Base-by-base conservation (phyloP, 2,888 invertebrate genomes). In the Drosophila peninsularis region DNA sequence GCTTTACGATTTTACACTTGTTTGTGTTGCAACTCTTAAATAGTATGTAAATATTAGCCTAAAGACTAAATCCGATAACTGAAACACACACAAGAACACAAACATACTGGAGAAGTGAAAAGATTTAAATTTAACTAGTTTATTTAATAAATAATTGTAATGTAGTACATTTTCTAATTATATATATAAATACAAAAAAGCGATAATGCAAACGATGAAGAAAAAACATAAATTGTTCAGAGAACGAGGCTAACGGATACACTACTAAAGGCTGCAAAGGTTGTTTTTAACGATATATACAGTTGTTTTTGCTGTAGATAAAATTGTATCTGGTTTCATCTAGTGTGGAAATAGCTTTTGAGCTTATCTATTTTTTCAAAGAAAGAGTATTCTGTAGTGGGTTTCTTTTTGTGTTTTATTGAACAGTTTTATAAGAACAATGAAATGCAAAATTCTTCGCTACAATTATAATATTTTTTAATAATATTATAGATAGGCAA, bases 1-100 rank as follows among this genome's bases (percentile, higher is more conserved):
- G 41, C 30, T 50, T 47, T 57, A 63, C 74, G 78, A 81, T 83
- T 83, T 81, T 78, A 80, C 81, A 81, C 70, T 67, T 66, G 64
- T 67, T 82, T 82, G 73, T 80, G 78, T 74, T 77, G 67, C 78
- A 80, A 63, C 56, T 68, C 54, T 65, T 71, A 34, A 71, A 76
- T 67, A 89, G 65, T 73, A 73, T 89, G 89, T 89, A 89, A 81
- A 89, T 89, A 89, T 79, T 89, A 89, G 89, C 74, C 62, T 89
- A 87, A 88, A 81, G 77, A 82, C 64, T 60, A 71, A 71, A 71
- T 68, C 66, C 67, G 61, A 66, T 74, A 63, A 73, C 71, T 75
- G 64, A 82, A 75, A 68, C 76, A 54, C 69, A 76, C 67, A 76
- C 67, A 62, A 67, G 71, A 60, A 71, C 62, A 82, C 42, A 50